A percentile compares a stretch with the other conserved stretches of the same genome.
Evolutionary conservation across 2,797 vertebrate genomes (phyloP).

Genomic region (Muscicapa striata): DNA sequence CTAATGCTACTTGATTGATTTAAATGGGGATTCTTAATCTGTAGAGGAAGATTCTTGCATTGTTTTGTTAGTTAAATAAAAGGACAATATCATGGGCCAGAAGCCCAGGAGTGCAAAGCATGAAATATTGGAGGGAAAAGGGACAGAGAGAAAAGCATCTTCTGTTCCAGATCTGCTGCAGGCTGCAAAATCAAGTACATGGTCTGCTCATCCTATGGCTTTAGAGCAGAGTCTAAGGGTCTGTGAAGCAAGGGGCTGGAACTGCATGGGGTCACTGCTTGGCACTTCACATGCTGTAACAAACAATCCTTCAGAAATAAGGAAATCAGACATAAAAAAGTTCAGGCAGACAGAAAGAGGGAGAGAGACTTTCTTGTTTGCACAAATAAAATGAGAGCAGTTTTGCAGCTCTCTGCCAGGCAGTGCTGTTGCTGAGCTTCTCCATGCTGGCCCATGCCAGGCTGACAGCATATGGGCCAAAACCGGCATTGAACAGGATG

Average conservation of each 20-base stretch:
- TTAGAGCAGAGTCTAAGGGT: not conserved
- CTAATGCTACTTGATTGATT: not conserved
- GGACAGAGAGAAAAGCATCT: not conserved
- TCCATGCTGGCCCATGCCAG: rapidly evolving
- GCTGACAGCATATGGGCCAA: not conserved
- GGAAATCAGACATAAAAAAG: not conserved
- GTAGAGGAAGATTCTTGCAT: not conserved
- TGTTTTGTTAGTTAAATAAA: constrained; percentile 2
- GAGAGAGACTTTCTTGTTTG: not conserved
- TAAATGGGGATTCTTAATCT: not conserved
- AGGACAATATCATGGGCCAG: not conserved
- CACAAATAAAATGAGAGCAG: not conserved
- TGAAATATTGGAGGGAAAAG: rapidly evolving
- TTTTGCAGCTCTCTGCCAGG: not conserved
- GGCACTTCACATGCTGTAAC: rapidly evolving
- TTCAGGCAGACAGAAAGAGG: not conserved
- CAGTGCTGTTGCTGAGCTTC: not conserved
- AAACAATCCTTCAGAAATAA: not conserved
- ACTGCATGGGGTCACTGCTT: not conserved
- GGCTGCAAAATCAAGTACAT: not conserved
- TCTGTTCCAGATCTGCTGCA: not conserved
- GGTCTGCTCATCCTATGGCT: not conserved
- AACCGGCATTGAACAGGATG: not conserved
- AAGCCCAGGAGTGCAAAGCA: not conserved
- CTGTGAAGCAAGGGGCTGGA: not conserved